Conservation (phyloP, 23 tunicate genomes). For the Trididemnum nubilum region DNA sequence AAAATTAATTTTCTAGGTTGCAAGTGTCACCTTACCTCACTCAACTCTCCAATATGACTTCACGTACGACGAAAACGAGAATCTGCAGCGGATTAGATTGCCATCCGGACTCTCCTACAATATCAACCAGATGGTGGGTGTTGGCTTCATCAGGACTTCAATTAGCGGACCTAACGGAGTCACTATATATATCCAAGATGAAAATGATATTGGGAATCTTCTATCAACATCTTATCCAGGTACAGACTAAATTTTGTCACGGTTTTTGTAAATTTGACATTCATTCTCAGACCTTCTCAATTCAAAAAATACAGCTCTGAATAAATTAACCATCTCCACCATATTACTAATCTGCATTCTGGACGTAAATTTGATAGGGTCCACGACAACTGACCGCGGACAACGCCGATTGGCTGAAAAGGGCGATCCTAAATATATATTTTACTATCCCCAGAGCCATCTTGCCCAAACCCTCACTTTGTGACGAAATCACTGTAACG, state of each 20-base stretch:
- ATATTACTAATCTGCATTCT: too few species aligned
- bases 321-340: too few species aligned
- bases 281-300: neutral
- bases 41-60: constrained; percentile 54
- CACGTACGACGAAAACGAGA: constrained; percentile 43
- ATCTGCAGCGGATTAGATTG: constrained; percentile 49
- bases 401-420: too few species aligned
- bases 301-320: neutral
- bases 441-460: too few species aligned
- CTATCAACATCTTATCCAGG: constrained; percentile 55
- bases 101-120: constrained; percentile 64
- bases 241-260: neutral
- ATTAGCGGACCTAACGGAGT: constrained; percentile 34
- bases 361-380: too few species aligned
- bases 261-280: neutral
- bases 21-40: constrained; percentile 36
- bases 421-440: too few species aligned
- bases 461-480: too few species aligned
- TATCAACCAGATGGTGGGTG: constrained; percentile 47
- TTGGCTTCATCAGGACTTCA: constrained; percentile 69
- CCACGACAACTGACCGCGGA: too few species aligned
- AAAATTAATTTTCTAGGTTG: too few species aligned
- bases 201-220: constrained; percentile 40
- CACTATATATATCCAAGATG: constrained; percentile 21
- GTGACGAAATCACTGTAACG: too few species aligned